Evolutionary conservation across 1,140 invertebrate genomes (phyloP).

Genomic region (Argopecten irradians): DNA sequence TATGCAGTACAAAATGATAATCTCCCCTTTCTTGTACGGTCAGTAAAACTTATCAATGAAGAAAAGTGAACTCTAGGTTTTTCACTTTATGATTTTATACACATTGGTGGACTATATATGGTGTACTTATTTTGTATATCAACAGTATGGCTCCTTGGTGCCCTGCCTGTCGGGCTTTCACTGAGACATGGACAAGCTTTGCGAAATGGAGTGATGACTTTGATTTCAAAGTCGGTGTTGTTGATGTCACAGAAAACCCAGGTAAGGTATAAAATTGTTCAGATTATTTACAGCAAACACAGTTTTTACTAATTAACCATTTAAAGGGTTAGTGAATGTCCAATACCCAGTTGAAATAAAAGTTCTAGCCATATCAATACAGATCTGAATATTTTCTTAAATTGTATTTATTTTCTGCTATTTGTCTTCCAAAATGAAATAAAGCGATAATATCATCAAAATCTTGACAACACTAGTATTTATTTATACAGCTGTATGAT

Average conservation of each 20-base stretch:
- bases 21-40: neutral
- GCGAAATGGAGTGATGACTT: constrained; percentile 86
- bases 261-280: constrained; percentile 62
- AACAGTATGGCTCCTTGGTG: constrained; percentile 98
- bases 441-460: no score
- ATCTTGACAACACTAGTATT: no score
- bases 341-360: no score
- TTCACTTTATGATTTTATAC: neutral
- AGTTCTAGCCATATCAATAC: no score
- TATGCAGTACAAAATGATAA: neutral
- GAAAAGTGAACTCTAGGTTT: neutral
- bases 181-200: constrained; percentile 92
- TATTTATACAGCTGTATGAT: no score
- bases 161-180: constrained; percentile 95
- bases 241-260: constrained; percentile 90
- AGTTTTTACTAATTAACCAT: no score
- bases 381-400: no score
- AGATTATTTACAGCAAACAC: no score
- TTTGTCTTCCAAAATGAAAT: no score
- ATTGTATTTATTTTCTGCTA: no score
- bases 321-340: no score
- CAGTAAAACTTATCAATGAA: neutral
- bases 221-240: constrained; percentile 90
- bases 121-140: constrained; percentile 49
- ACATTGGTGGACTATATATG: constrained; percentile 2